These are phyloP conservation scores for Drosophila pachea DNA, from an alignment of 1,140 invertebrate species.

Conservation along the genomic window DNA sequence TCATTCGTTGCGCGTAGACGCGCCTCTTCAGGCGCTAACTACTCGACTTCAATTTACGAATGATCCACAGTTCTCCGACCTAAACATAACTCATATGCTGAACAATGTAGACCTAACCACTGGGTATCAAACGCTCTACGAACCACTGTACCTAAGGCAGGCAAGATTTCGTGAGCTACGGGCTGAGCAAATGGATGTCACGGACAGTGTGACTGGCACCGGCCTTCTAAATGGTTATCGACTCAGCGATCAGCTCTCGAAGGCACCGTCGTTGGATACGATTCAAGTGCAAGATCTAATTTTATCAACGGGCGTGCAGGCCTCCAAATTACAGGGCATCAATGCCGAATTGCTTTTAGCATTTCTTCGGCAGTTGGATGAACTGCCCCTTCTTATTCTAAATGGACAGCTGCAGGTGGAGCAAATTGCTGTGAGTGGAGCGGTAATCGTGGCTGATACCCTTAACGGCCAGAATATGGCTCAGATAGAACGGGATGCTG, in stretches of 20 bases:
- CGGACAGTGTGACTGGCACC: slow-evolving; percentile 40
- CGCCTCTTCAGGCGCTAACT: slow-evolving; percentile 17
- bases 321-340: slow-evolving; percentile 49
- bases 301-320: slow-evolving; percentile 49
- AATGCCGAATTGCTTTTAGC: slow-evolving; percentile 41
- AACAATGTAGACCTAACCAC: slow-evolving; percentile 46
- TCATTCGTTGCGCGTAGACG: slow-evolving; percentile 69
- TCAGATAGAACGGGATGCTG: slow-evolving; percentile 55
- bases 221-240: slow-evolving; percentile 45
- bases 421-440: slow-evolving; percentile 54
- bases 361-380: slow-evolving; percentile 64
- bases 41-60: slow-evolving; percentile 43
- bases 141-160: slow-evolving; percentile 45
- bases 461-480: slow-evolving; percentile 46
- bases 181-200: slow-evolving; percentile 42
- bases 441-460: slow-evolving; percentile 33
- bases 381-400: slow-evolving; percentile 65
- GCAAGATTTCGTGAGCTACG: slow-evolving; percentile 41
- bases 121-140: slow-evolving; percentile 55
- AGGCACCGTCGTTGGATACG: slow-evolving; percentile 16
- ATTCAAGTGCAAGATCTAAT: slow-evolving; percentile 64
- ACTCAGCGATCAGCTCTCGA: slow-evolving; percentile 11
- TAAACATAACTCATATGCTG: slow-evolving; percentile 34
- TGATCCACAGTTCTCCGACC: slow-evolving; percentile 17
- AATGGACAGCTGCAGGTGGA: slow-evolving; percentile 67